Conservation (phyloP, 2,888 invertebrate genomes). For the Mythimna lalbum region DNA sequence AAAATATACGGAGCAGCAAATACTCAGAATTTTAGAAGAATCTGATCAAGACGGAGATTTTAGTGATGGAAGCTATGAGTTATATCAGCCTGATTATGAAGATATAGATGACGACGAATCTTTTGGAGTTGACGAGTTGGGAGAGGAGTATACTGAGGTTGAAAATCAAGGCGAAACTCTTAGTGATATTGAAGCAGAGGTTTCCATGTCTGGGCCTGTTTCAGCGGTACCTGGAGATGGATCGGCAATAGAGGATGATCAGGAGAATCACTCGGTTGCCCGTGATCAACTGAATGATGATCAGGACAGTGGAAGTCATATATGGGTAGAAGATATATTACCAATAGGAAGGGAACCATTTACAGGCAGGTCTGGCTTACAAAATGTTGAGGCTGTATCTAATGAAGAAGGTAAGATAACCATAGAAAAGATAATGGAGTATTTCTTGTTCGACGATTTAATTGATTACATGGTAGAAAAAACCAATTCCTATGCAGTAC, state of each 20-base stretch:
- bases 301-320: conserved; percentile 21
- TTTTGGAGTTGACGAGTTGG: conserved; percentile 14
- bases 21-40: conserved; percentile 25
- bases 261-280: conserved; percentile 6
- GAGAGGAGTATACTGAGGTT: conserved; percentile 1
- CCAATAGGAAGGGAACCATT: conserved; percentile 38
- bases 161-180: conserved; percentile 10
- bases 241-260: background rate
- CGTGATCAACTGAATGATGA: conserved; percentile 6
- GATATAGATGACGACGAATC: conserved; percentile 5
- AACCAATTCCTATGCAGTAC: conserved; percentile 17
- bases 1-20: conserved; percentile 17
- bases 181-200: conserved; percentile 18
- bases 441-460: conserved; percentile 19
- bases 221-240: conserved; percentile 8
- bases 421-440: conserved; percentile 18
- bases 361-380: conserved; percentile 32
- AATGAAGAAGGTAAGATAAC: conserved; percentile 16
- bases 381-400: conserved; percentile 12
- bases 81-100: conserved; percentile 22
- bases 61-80: conserved; percentile 23
- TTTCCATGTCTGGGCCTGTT: conserved; percentile 9
- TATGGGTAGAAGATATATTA: conserved; percentile 39
- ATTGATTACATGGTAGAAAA: conserved; percentile 17
- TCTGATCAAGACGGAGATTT: conserved; percentile 17